Evolutionary conservation across 2,888 invertebrate species (phyloP).

Genomic region (Smittia aterrima): DNA sequence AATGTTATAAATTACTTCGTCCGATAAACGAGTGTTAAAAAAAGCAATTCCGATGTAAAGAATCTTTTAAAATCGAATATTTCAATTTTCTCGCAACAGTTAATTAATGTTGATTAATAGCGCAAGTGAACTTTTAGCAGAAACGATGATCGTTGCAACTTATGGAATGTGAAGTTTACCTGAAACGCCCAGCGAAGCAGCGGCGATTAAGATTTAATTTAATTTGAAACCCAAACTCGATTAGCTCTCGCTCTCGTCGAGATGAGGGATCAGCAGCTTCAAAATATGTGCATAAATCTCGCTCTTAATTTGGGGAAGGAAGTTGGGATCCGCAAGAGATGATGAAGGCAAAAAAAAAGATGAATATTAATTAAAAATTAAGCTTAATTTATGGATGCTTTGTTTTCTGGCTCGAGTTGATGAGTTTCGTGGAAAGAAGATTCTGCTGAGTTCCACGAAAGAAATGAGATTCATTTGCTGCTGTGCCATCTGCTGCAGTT

Average conservation of each 20-base stretch:
- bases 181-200: neutral
- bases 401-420: neutral
- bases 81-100: slow-evolving; percentile 26
- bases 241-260: neutral
- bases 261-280: neutral
- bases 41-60: slow-evolving; percentile 15
- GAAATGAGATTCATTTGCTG: neutral
- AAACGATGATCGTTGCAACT: neutral
- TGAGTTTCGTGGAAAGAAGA: slow-evolving; percentile 5
- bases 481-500: neutral
- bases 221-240: slow-evolving; percentile 1
- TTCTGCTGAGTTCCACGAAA: neutral
- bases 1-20: slow-evolving; percentile 28
- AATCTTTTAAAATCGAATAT: slow-evolving; percentile 38
- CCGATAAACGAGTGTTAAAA: slow-evolving; percentile 39
- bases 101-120: slow-evolving; percentile 12
- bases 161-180: neutral
- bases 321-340: neutral
- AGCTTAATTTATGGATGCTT: slow-evolving; percentile 24
- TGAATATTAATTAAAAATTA: slow-evolving; percentile 37
- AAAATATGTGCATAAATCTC: slow-evolving; percentile 1
- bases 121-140: neutral
- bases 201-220: slow-evolving; percentile 14
- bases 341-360: neutral
- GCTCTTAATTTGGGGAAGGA: neutral